These are phyloP conservation scores for Drosophila melanosoma DNA, from an alignment of 2,888 invertebrate genomes.

Conservation along the genomic window DNA sequence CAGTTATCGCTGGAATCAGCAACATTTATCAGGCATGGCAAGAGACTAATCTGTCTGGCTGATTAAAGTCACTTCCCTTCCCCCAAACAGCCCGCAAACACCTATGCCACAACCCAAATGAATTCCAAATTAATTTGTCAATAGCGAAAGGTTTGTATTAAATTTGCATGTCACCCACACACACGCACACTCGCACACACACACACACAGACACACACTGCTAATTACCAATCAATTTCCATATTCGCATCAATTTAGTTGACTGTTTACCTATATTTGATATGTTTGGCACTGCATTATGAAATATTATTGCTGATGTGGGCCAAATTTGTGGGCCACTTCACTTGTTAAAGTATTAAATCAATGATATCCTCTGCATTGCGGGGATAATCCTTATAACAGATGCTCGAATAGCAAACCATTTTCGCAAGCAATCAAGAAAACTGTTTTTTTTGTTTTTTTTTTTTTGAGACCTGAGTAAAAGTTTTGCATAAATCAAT, in stretches of 20 bases:
- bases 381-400: slow-evolving; percentile 28
- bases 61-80: slow-evolving; percentile 27
- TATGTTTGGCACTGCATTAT: slow-evolving; percentile 52
- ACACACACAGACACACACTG: slow-evolving; percentile 8
- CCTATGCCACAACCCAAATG: slow-evolving; percentile 59
- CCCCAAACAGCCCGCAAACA: slow-evolving; percentile 6
- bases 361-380: slow-evolving; percentile 20
- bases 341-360: slow-evolving; percentile 38
- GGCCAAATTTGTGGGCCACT: slow-evolving; percentile 19
- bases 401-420: slow-evolving; percentile 24
- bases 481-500: slow-evolving; percentile 73
- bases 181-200: neutral
- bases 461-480: slow-evolving; percentile 1
- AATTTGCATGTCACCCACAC: slow-evolving; percentile 68
- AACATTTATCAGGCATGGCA: slow-evolving; percentile 57
- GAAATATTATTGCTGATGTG: slow-evolving; percentile 51
- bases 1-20: slow-evolving; percentile 57
- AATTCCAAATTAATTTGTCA: slow-evolving; percentile 77
- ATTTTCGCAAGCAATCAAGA: slow-evolving; percentile 69
- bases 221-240: slow-evolving; percentile 78
- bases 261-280: slow-evolving; percentile 35
- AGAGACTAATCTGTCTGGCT: slow-evolving; percentile 67
- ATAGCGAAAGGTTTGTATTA: slow-evolving; percentile 71
- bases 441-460: slow-evolving; percentile 15
- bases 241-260: slow-evolving; percentile 46